Base-by-base conservation (phyloP, 2,113 vertebrate genomes). In the Neodon shergylaensis region DNA sequence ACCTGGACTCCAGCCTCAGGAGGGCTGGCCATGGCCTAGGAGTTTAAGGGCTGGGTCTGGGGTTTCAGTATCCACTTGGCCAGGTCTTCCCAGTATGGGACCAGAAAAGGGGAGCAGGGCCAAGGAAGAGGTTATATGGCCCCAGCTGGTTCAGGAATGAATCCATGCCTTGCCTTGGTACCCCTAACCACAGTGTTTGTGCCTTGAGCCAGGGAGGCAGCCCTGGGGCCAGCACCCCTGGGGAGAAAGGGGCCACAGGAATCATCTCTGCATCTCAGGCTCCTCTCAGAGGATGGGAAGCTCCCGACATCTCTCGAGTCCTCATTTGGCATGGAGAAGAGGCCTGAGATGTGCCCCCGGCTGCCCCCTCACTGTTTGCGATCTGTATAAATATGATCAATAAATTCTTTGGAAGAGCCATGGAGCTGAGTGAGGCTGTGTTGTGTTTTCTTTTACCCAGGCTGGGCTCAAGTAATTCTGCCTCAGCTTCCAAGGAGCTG, bases 361-460 rank as follows among this genome's bases (percentile, higher is more conserved):
- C 91, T 98, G 98, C 97, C 97, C 98, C 97, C 94, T 98, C 97
- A 97, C 94, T 94, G 73, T 98, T 98, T 98, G 98, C 98, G 98
- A 98, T 98, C 98, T 98, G 96, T 98, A 97, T 98, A 98, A 98
- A 98, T 97, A 95, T 92, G 96, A 98, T 97, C 86, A 98, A 98
- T 98, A 98, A 98, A 98, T 96, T 92, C 97, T 98, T 97, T 97
- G 96, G 84, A 98, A 98, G 98, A 98, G 93, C 70, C 82, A 42
- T 49, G 94, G 94, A 87, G 91, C 24, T 1, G 0, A 88, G 70
- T 90, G 72, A 90, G 0, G 3, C 79, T 91, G 88, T 90, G 33
- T 88, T 36, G 52, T 93, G 16, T 83, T 66, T 26, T 28, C 7
- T 83, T 61, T 66, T 65, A 31, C 36, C 66, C 13, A 77, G 28